Evolutionary conservation across 2,888 invertebrate genomes (phyloP), one percentile per base, ranked within the genome.

Genomic region (Drosophila koepferae): DNA sequence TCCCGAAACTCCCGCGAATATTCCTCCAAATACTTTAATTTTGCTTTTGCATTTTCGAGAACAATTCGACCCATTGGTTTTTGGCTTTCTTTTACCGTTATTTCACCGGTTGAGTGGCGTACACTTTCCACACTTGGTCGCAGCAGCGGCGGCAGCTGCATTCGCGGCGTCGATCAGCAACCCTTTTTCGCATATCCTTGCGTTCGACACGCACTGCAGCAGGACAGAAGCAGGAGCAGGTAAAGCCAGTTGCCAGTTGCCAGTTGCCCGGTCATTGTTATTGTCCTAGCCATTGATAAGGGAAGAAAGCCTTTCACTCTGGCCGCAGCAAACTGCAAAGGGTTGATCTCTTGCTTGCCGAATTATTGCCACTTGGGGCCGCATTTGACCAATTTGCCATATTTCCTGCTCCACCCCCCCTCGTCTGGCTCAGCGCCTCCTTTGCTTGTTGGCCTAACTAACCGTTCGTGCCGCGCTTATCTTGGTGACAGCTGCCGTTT

Each of bases 231-330:
- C 66, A 62, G 67, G 23, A 28, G 55, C 67, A 63, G 68, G 73
- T 74, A 55, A 55, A 51, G 31, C 40, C 49, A 46, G 44, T 41
- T 16, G 40, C 40, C 49, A 46, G 44, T 41, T 16, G 40, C 40
- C 40, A 40, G 40, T 43, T 41, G 38, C 54, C 60, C 58, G 53
- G 41, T 64, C 66, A 66, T 74, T 77, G 38, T 38, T 81, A 38
- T 60, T 61, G 23, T 36, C 28, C 44, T 58, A 23, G 61, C 63
- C 40, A 38, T 68, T 76, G 72, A 72, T 73, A 62, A 73, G 73
- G 76, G 71, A 84, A 83, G 83, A 83, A 83, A 83, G 85, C 68
- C 74, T 83, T 83, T 86, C 83, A 63, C 77, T 84, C 28, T 14
- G 14, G 40, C 20, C 46, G 14, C 8, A 31, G 16, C 12, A 14